Evolutionary conservation across 2,888 invertebrate species (phyloP), one percentile per base, ranked within the genome.

Genomic region (Agrochola lychnidis): DNA sequence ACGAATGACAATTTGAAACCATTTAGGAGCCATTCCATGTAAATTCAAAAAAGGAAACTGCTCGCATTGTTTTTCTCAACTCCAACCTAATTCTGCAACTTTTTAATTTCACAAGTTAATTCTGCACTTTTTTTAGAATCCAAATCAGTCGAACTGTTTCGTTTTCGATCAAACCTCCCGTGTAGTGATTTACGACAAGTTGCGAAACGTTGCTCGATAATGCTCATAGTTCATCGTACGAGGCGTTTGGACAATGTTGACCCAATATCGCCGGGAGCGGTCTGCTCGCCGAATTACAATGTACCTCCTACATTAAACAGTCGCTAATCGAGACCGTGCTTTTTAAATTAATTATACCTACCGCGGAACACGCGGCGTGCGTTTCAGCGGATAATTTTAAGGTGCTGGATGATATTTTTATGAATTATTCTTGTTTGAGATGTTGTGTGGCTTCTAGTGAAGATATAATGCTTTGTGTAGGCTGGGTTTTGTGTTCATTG

Each of bases 191-290:
- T 89, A 89, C 88, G 85, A 66, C 77, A 72, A 80, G 86, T 90
- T 90, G 86, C 88, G 85, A 89, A 90, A 89, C 88, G 81, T 80
- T 84, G 48, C 80, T 79, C 87, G 85, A 88, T 89, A 87, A 86
- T 89, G 88, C 83, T 90, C 88, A 86, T 91, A 90, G 92, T 90
- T 91, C 92, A 92, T 92, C 87, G 89, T 87, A 81, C 87, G 85
- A 85, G 89, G 89, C 90, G 91, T 91, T 92, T 92, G 93, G 93
- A 92, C 93, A 92, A 89, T 93, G 93, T 93, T 93, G 93, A 93
- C 93, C 93, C 90, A 93, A 88, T 91, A 92, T 88, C 89, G 87
- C 36, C 72, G 83, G 80, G 82, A 83, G 84, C 87, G 81, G 83
- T 64, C 82, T 82, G 83, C 72, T 84, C 80, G 84, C 76, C 86